Percentiles rank a stretch among this genome's conserved stretches.
These are phyloP conservation scores for Zaprionus lineosus DNA, from an alignment of 2,888 invertebrate genomes.

Conservation along the genomic window DNA sequence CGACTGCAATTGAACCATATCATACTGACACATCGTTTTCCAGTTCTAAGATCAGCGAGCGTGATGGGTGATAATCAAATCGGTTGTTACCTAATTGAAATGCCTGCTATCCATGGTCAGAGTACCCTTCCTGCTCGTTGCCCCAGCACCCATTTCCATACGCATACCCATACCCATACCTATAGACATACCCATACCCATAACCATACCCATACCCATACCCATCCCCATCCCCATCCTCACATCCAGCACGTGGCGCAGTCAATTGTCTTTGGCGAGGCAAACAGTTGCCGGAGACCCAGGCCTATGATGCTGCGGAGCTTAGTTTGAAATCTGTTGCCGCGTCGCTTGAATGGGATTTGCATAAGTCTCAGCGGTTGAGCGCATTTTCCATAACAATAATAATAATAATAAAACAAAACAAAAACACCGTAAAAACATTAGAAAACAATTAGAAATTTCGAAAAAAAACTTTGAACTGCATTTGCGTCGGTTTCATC, in stretches of 20 bases:
- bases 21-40: constrained; percentile 25
- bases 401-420: neutral
- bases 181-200: too few relatives aligned
- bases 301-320: neutral
- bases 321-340: constrained; percentile 15
- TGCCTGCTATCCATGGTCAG: constrained; percentile 10
- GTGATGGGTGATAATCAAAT: constrained; percentile 51
- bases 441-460: neutral
- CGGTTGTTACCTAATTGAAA: constrained; percentile 38
- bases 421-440: neutral
- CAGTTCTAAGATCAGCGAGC: constrained; percentile 23
- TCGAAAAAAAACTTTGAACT: constrained; percentile 24
- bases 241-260: neutral
- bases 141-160: constrained; percentile 1
- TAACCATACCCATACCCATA: too few relatives aligned
- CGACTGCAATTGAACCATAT: constrained; percentile 56
- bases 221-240: too few relatives aligned
- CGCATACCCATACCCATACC: too few relatives aligned
- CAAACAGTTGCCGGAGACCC: constrained; percentile 33
- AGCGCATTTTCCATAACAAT: constrained; percentile 1
- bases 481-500: constrained; percentile 27
- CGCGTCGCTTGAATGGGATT: constrained; percentile 37
- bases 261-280: constrained; percentile 38
- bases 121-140: neutral
- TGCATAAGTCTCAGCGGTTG: constrained; percentile 18